Base-by-base conservation (phyloP, 2,888 invertebrate species). In the Apoderus coryli region DNA sequence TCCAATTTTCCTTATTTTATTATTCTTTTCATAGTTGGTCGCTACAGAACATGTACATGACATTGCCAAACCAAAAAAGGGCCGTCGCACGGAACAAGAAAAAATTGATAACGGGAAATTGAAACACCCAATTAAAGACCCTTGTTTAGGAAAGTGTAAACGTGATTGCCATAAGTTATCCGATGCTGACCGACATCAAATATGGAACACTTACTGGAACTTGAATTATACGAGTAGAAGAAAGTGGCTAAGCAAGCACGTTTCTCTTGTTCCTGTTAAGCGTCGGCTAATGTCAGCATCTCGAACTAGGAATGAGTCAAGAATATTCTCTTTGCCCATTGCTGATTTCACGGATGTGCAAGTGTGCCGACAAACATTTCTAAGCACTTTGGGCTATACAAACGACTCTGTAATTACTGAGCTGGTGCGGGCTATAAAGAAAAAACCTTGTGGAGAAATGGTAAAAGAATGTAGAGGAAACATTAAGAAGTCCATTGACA, bases 371-470 rank as follows among this genome's bases (percentile, higher is more conserved):
- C 10, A 16, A 19, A 16, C 22, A 6, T 30, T 39, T 28, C 14
- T 35, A 13, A 32, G 22, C 14, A 39, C 32, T 10, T 27, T 39
- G 10, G 33, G 36, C 14, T 39, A 37, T 31, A 37, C 15, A 13
- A 33, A 31, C 16, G 33, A 37, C 19, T 34, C 39, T 14, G 39
- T 39, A 4, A 33, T 39, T n/a, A 39, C 39, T 9, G 34, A 35
- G 32, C 26, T 38, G 19, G 22, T 26, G 10, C 10, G 2, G n/a
- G 31, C 27, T 14, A 40, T 36, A 13, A 36, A 36, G 29, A 25
- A 9, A 4, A 24, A 22, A 11, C 34, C 32, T 11, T n/a, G n/a
- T n/a, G 16, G 31, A 22, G 14, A 10, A 10, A 3, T 10, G 3
- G 29, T 37, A 4, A 32, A 29, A 25, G 32, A 37, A 32, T 13